Conservation (phyloP, 1,140 invertebrate genomes). For the Drosophila guanche region DNA sequence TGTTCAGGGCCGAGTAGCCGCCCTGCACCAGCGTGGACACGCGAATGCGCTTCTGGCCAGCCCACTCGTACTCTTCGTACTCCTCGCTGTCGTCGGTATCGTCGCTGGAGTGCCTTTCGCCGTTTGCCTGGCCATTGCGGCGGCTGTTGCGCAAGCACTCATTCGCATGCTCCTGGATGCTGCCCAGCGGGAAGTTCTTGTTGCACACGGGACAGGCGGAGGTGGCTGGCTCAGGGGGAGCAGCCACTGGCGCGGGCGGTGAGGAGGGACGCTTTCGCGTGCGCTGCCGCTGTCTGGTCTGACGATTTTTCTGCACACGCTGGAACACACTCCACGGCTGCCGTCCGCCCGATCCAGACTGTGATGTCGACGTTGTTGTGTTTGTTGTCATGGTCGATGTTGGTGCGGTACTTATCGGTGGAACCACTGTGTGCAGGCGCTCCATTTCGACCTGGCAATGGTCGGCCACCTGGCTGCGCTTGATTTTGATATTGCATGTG, state of each 20-base stretch:
- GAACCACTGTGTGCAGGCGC: slow-evolving; percentile 85
- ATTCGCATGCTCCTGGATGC: slow-evolving; percentile 91
- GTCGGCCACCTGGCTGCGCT: slow-evolving; percentile 89
- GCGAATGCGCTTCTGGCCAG: slow-evolving; percentile 89
- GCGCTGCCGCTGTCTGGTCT: slow-evolving; percentile 83
- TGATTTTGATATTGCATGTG: slow-evolving; percentile 90
- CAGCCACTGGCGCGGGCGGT: slow-evolving; percentile 16
- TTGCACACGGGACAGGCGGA: slow-evolving; percentile 90
- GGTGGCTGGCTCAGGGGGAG: slow-evolving; percentile 42
- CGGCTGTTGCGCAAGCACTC: slow-evolving; percentile 85
- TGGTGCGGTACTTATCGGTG: too few species aligned
- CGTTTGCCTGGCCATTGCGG: slow-evolving; percentile 72
- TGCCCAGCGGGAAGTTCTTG: slow-evolving; percentile 86
- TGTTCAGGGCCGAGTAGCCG: slow-evolving; percentile 86
- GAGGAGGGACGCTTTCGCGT: slow-evolving; percentile 64
- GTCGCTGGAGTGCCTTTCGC: slow-evolving; percentile 61
- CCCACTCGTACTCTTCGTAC: slow-evolving; percentile 93
- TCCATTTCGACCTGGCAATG: slow-evolving; percentile 91
- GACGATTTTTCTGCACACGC: slow-evolving; percentile 84
- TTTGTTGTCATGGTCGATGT: slow-evolving; percentile 40
- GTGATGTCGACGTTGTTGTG: slow-evolving; percentile 33
- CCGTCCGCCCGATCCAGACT: slow-evolving; percentile 64
- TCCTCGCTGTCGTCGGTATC: slow-evolving; percentile 89
- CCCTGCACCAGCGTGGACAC: slow-evolving; percentile 89
- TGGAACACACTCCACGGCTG: slow-evolving; percentile 80